Conservation (phyloP, 2,113 vertebrate genomes). For the Thalassarche chlororhynchos region DNA sequence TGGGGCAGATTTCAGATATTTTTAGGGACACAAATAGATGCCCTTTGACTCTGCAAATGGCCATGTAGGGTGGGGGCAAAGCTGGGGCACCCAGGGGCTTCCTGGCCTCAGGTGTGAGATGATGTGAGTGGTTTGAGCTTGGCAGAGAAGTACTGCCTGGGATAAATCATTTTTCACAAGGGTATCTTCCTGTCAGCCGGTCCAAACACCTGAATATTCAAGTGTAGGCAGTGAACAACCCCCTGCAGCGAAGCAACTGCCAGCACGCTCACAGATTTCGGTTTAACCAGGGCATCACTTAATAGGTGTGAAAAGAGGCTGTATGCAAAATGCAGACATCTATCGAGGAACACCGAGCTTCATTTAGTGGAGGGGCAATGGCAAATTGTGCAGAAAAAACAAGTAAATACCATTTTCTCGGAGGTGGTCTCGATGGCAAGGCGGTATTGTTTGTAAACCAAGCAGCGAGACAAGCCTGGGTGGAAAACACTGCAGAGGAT, state of each 20-base stretch:
- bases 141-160: rapidly evolving
- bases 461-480: neutral
- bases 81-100: neutral
- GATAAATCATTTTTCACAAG: neutral
- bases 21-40: neutral
- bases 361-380: neutral
- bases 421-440: neutral
- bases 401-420: neutral
- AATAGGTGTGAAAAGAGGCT: neutral
- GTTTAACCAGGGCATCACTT: neutral
- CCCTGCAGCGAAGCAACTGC: neutral
- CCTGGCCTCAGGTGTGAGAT: rapidly evolving
- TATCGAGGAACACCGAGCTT: neutral
- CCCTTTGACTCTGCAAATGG: neutral
- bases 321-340: neutral
- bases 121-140: neutral
- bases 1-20: neutral
- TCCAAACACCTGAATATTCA: neutral
- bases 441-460: neutral
- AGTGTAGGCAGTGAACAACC: neutral
- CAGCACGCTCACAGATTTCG: neutral
- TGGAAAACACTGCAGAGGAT: neutral
- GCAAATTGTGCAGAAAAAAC: neutral
- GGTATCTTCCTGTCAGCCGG: neutral
- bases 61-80: neutral